phyloP scores from a whole-genome alignment of 2,113 vertebrate genomes.

The Gulo gulo region DNA sequence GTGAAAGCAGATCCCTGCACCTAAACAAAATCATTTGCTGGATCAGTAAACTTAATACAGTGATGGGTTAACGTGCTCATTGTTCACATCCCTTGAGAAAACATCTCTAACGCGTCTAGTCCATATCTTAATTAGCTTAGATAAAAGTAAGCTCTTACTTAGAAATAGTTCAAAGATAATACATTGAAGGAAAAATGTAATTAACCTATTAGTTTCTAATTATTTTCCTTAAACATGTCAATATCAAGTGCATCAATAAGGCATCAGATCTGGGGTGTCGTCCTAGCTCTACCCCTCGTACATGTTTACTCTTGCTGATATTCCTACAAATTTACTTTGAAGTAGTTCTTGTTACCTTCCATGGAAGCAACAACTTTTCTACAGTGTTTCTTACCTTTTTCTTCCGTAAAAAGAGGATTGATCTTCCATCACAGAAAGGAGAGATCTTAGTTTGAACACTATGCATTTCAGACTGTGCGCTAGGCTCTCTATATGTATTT shows the following conservation, averaged over 20 bases:
- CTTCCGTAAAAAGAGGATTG: neutral
- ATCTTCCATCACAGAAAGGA: neutral
- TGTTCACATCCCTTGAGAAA: conserved; percentile 22
- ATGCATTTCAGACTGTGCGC: neutral
- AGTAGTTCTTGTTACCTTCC: neutral
- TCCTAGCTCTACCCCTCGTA: neutral
- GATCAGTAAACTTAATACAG: neutral
- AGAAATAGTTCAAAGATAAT: neutral
- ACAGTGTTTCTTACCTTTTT: neutral
- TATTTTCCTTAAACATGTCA: neutral
- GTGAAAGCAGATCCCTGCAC: conserved; percentile 9
- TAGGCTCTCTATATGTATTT: neutral
- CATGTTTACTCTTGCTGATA: neutral
- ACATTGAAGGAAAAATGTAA: neutral
- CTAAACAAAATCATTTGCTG: neutral
- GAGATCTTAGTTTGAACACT: neutral
- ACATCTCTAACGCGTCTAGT: neutral
- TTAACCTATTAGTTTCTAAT: neutral
- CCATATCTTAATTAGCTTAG: conserved; percentile 14
- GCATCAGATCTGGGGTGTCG: neutral
- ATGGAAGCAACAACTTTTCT: neutral
- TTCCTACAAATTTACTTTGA: neutral
- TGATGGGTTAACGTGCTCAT: neutral
- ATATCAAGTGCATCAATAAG: neutral
- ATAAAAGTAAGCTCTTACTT: neutral